Percentiles rank a stretch among this genome's conserved stretches.
Evolutionary conservation across 2,797 vertebrate species (phyloP).

Genomic region (Falco berigora): DNA sequence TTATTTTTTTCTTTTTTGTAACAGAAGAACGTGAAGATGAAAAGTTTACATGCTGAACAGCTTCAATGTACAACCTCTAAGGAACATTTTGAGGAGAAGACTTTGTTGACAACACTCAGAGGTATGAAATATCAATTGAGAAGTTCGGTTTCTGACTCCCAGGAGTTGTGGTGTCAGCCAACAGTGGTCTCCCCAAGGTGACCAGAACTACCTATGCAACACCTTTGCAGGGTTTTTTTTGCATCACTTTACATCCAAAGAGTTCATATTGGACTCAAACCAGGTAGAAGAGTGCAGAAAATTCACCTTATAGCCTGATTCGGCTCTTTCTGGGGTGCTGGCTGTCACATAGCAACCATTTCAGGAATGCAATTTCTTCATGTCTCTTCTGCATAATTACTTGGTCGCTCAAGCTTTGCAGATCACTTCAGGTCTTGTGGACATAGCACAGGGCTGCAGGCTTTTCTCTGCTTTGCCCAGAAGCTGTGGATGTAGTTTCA

Average conservation of each 20-base stretch:
- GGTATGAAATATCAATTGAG: background rate
- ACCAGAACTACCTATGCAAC: background rate
- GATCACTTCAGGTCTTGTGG: background rate
- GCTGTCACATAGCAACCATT: background rate
- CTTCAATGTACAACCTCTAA: background rate
- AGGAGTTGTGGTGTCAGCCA: background rate
- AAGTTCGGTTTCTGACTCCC: background rate
- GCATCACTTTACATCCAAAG: background rate
- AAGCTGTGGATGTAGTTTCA: background rate
- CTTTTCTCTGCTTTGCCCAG: background rate
- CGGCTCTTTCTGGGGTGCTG: background rate
- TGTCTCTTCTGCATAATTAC: background rate
- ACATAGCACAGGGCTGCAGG: background rate
- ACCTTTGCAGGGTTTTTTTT: background rate
- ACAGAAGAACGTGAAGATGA: background rate
- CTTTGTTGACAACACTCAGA: background rate
- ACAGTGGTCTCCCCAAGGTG: rapidly evolving
- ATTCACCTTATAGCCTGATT: background rate
- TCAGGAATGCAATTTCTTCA: background rate
- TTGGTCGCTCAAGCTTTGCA: background rate
- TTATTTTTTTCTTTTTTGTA: background rate
- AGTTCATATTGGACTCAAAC: background rate
- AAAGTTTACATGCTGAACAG: background rate
- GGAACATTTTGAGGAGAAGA: background rate
- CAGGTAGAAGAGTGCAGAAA: background rate